These are phyloP conservation scores for Smittia sp. DNA, from an alignment of 2,888 invertebrate species.

Conservation along the genomic window DNA sequence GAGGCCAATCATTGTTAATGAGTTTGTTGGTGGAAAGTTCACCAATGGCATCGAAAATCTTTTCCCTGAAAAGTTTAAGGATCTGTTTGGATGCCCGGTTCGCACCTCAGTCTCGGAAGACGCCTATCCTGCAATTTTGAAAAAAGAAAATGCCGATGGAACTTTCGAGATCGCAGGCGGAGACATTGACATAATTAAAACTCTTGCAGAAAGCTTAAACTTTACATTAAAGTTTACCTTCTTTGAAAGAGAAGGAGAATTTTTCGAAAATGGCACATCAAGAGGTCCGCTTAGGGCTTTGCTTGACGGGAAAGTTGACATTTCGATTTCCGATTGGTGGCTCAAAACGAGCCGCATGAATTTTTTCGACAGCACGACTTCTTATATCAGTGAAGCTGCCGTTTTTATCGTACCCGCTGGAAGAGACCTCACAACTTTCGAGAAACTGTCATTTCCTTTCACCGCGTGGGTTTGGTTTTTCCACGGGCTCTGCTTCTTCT, in stretches of 20 bases:
- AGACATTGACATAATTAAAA: background rate
- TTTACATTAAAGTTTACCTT: background rate
- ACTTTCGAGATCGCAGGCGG: background rate
- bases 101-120: background rate
- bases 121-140: background rate
- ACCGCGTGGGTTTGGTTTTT: background rate
- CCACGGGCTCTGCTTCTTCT: background rate
- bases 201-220: slow-evolving; percentile 1
- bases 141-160: background rate
- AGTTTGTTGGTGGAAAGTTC: slow-evolving; percentile 14
- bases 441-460: background rate
- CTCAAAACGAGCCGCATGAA: background rate
- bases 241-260: background rate
- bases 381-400: background rate
- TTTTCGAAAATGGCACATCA: background rate
- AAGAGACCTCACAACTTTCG: background rate
- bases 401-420: background rate
- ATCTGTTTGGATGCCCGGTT: slow-evolving; percentile 6
- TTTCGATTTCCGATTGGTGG: background rate
- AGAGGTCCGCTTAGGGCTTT: background rate
- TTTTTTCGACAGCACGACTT: background rate
- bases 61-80: background rate
- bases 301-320: background rate
- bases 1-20: slow-evolving; percentile 5
- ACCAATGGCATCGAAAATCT: background rate